Evolutionary conservation across 2,113 vertebrate genomes (phyloP), one percentile per base, ranked within the genome.

Genomic region (Rhynchopsitta pachyrhyncha): DNA sequence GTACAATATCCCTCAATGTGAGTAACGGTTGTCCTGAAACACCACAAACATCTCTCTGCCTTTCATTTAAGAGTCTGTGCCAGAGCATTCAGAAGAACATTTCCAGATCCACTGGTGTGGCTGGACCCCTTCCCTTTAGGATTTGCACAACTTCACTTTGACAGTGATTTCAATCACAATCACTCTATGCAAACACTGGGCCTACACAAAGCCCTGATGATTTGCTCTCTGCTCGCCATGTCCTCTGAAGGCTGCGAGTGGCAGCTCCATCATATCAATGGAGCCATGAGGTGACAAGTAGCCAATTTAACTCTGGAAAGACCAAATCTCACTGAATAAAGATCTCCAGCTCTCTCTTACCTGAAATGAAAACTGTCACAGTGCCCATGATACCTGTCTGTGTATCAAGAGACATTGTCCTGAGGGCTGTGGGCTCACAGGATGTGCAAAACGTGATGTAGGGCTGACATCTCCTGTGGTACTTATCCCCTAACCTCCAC

Each of bases 251-350:
- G 63, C 76, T 83, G 37, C 0, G 4, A 66, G 75, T 39, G 71
- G 57, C 74, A 74, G 15, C 35, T 66, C 82, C 4, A 2, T 39
- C 55, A n/a, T 2, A n/a, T 17, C 0, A 1, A 31, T 0, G 1
- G 57, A 55, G 33, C 31, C 31, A 35, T 0, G 4, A 16, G 41
- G 14, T 35, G 27, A 6, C 35, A 4, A 3, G 33, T 13, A 1
- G 0, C 55, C 53, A 23, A 0, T 63, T 49, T 18, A 14, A 47
- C 10, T 52, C 33, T 60, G 35, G 29, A 66, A 78, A 37, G 17
- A n/a, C 23, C 12, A 5, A 69, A 66, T 24, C 9, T 57, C 49
- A 19, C 35, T 16, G 28, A 73, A 52, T 16, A 18, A 64, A 60
- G 25, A 19, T 27, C 37, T 64, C 44, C 57, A 75, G 47, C 75